Evolutionary conservation across 1,140 invertebrate species (phyloP).

Genomic region (Nephotettix cincticeps): DNA sequence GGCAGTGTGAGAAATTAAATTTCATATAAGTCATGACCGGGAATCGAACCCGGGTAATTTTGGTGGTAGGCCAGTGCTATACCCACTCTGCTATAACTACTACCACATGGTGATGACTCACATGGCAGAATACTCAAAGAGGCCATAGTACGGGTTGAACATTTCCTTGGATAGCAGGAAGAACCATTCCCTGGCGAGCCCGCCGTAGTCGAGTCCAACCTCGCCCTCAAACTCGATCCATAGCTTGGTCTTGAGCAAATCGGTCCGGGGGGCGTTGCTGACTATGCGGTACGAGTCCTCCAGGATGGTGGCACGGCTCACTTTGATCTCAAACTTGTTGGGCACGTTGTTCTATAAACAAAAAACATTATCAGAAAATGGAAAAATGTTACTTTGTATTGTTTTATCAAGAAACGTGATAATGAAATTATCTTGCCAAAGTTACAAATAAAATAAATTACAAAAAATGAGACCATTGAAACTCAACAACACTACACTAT

Average conservation of each 20-base stretch:
- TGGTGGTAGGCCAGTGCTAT: too few species aligned
- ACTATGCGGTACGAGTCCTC: conserved; percentile 95
- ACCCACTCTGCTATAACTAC: too few species aligned
- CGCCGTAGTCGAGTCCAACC: conserved; percentile 96
- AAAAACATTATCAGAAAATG: too few species aligned
- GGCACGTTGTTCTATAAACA: conserved; percentile 94
- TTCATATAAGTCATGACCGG: too few species aligned
- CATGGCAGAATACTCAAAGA: conserved; percentile 99
- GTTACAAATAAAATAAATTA: too few species aligned
- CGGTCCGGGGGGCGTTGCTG: conserved; percentile 78
- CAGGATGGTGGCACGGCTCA: conserved; percentile 82
- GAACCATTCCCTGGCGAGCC: conserved; percentile 96
- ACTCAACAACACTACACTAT: too few species aligned
- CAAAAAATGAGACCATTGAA: too few species aligned
- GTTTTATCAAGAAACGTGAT: too few species aligned
- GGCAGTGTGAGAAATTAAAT: too few species aligned
- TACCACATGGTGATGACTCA: conserved; percentile 50
- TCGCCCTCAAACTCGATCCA: conserved; percentile 99
- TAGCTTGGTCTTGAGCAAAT: conserved; percentile 93
- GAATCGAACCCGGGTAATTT: too few species aligned
- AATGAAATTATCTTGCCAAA: too few species aligned
- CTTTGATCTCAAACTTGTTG: conserved; percentile 98
- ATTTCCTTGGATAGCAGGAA: conserved; percentile 98
- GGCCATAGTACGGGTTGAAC: conserved; percentile 99
- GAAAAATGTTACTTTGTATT: too few species aligned